Conservation (phyloP, 1,140 invertebrate genomes). For the Psilanteris sp. region DNA sequence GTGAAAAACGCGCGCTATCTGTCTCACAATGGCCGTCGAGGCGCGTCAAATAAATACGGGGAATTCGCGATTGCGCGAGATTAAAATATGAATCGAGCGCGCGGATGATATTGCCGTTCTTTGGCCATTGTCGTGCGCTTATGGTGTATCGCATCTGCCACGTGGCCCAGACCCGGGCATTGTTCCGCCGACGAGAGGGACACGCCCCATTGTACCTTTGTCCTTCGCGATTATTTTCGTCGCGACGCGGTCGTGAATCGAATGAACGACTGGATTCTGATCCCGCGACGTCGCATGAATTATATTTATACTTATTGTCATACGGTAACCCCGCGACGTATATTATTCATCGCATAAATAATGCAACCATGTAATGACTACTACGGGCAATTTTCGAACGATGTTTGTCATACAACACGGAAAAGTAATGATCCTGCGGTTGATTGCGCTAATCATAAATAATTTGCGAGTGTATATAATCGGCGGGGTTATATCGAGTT, state of each 20-base stretch:
- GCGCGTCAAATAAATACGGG: constrained; percentile 47
- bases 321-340: too few relatives aligned
- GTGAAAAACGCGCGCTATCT: constrained; percentile 48
- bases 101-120: constrained; percentile 48
- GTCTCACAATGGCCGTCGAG: constrained; percentile 35
- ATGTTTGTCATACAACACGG: too few relatives aligned
- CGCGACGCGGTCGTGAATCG: constrained; percentile 19
- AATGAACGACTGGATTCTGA: constrained; percentile 2
- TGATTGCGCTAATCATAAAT: too few relatives aligned
- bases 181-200: constrained; percentile 27
- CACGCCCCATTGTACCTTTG: constrained; percentile 48
- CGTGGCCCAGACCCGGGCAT: constrained; percentile 36
- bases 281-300: constrained; percentile 4
- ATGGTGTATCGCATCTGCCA: constrained; percentile 44
- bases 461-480: too few relatives aligned
- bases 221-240: constrained; percentile 49
- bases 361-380: too few relatives aligned
- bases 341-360: too few relatives aligned
- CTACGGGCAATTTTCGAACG: too few relatives aligned
- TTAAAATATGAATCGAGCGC: constrained; percentile 54
- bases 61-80: constrained; percentile 53
- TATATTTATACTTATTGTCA: constrained; percentile 9
- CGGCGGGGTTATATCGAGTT: too few relatives aligned
- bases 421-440: too few relatives aligned
- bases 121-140: constrained; percentile 43